phyloP scores from a whole-genome alignment of 2,113 vertebrate genomes.

The Butastur rufipennis region DNA sequence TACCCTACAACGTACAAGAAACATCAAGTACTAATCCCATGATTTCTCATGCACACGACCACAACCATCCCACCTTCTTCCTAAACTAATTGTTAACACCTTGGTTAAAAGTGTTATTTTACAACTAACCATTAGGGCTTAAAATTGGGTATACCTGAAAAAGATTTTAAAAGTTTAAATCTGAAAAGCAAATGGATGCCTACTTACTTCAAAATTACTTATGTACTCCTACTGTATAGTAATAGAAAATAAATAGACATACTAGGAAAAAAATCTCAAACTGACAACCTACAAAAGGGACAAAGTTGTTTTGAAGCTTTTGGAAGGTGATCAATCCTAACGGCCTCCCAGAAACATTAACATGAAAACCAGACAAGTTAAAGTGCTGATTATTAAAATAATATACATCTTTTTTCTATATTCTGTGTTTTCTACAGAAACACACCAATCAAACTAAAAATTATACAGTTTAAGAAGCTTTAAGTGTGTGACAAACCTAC shows the following conservation, averaged over 20 bases:
- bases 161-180: background rate
- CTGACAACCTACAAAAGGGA: background rate
- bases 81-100: background rate
- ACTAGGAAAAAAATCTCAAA: background rate
- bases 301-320: background rate
- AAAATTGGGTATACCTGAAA: background rate
- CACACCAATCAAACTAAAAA: background rate
- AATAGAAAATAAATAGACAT: background rate
- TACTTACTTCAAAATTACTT: background rate
- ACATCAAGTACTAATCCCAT: background rate
- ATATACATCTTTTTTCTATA: background rate
- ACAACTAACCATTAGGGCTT: background rate
- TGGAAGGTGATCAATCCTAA: background rate
- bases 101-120: background rate
- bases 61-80: background rate
- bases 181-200: background rate
- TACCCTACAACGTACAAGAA: background rate
- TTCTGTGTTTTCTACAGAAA: background rate
- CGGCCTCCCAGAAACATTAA: background rate
- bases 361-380: background rate
- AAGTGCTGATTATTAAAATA: background rate
- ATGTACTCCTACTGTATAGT: accelerated
- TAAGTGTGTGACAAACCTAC: background rate
- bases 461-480: background rate
- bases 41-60: background rate